A percentile compares a stretch with the other conserved stretches of the same genome.
Evolutionary conservation across 1,140 invertebrate genomes (phyloP).

Genomic region (Drosophila melanica): DNA sequence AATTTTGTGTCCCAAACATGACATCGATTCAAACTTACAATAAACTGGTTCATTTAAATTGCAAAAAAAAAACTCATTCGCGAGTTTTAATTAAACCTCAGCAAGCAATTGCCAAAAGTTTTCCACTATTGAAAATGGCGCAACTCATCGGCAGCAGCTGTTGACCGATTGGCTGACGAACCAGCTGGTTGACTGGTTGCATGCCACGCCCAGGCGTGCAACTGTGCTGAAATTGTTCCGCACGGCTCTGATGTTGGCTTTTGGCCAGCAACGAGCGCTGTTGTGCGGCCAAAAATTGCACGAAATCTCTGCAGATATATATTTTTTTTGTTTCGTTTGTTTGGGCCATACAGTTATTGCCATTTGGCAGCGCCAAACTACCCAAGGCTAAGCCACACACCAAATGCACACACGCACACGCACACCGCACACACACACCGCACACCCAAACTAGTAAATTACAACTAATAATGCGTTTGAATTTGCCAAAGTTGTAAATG

Average conservation of each 20-base stretch:
- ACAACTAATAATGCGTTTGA: conserved; percentile 47
- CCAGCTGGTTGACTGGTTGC: neutral
- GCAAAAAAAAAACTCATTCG: neutral
- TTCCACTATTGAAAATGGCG: conserved; percentile 20
- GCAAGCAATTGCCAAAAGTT: conserved; percentile 6
- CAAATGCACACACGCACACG: conserved; percentile 1
- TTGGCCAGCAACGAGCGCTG: conserved; percentile 22
- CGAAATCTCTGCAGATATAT: conserved; percentile 25
- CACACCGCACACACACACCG: conserved; percentile 1
- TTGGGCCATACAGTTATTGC: conserved; percentile 21
- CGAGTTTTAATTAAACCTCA: conserved; percentile 3
- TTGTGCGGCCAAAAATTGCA: neutral
- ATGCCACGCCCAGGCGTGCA: neutral
- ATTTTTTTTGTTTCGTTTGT: too few relatives aligned
- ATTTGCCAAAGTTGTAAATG: conserved; percentile 38
- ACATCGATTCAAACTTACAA: neutral
- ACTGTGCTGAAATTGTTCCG: neutral
- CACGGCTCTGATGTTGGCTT: conserved; percentile 17
- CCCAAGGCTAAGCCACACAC: conserved; percentile 10
- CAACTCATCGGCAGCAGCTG: conserved; percentile 19
- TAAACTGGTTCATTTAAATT: neutral
- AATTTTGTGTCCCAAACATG: neutral
- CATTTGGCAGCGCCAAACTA: conserved; percentile 13
- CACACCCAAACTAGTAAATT: conserved; percentile 42
- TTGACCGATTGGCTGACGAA: neutral